A percentile compares a stretch with the other conserved stretches of the same genome.
These are phyloP conservation scores for Acinonyx jubatus DNA, from an alignment of 2,113 vertebrate species.

Conservation along the genomic window DNA sequence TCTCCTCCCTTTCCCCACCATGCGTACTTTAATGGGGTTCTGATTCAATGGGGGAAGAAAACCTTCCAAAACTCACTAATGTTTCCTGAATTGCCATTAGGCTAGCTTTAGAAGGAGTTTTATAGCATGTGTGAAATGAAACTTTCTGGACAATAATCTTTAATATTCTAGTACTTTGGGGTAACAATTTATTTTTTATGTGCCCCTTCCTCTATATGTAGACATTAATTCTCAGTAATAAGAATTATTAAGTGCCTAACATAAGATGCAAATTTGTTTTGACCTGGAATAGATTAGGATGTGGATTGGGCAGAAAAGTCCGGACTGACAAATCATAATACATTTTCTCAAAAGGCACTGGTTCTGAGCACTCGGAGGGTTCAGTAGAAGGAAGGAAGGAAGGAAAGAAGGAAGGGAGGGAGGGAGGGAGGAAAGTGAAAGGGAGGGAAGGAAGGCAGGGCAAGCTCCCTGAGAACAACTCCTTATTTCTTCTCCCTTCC, in stretches of 20 bases:
- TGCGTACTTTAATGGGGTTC: conserved; percentile 52
- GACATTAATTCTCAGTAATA: conserved; percentile 49
- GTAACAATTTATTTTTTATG: conserved; percentile 59
- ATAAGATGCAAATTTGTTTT: conserved; percentile 33
- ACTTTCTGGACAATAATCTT: conserved; percentile 49
- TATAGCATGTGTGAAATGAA: conserved; percentile 61
- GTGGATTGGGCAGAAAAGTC: neutral
- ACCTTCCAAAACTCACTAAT: conserved; percentile 44
- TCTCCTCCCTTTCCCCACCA: conserved; percentile 7
- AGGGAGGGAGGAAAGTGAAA: neutral
- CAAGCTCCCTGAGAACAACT: neutral
- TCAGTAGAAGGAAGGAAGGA: neutral
- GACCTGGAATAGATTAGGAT: conserved; percentile 50
- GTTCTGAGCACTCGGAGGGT: neutral
- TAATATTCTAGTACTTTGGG: conserved; percentile 53
- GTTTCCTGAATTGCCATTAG: conserved; percentile 64
- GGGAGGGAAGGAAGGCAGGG: neutral
- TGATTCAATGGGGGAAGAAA: conserved; percentile 20
- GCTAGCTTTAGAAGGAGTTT: conserved; percentile 46
- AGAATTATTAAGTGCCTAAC: conserved; percentile 53
- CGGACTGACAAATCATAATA: neutral
- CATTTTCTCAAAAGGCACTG: neutral
- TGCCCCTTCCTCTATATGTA: neutral
- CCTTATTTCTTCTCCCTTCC: conserved; percentile 63
- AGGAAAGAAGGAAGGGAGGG: neutral